Evolutionary conservation across 2,888 invertebrate species (phyloP), one percentile per base, ranked within the genome.

Genomic region (Orchestes rusci): DNA sequence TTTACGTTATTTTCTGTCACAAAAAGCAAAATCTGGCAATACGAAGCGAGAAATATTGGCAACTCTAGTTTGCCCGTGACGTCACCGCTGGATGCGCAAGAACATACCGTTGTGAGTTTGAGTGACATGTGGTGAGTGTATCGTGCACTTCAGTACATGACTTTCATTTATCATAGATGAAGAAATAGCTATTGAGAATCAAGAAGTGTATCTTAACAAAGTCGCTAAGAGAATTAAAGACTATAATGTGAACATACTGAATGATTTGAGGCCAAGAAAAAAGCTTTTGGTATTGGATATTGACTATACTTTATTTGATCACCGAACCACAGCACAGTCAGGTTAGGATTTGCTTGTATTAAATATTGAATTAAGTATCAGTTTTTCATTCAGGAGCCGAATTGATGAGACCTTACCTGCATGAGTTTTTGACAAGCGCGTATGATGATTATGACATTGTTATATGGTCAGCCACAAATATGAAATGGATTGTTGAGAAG

Each of bases 401-500:
- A 67, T 68, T 96, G 39, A 96, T 95, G 94, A 74, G 96, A 48
- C 96, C 96, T 0, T 94, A 80, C 66, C 76, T 96, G 19, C 96
- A 97, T 64, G 95, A 96, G 66, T 96, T 96, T 68, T 73, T 96
- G 1, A 83, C 84, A 1, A 75, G 82, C 1, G 88, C 91, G 0
- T 93, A 93, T 61, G 79, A 82, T 63, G 74, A 92, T 68, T 96
- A 95, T 59, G 96, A 96, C 61, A 95, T 96, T 54, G 94, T 91
- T 1, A 95, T 97, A 54, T 97, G 96, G 96, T 96, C 96, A 3
- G 96, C 96, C 0, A 96, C 96, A 0, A 88, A 89, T 50, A 95
- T 96, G 94, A 93, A 91, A 61, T 96, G 95, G 95, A 95, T 97
- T 32, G 89, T 94, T 58, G 93, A 94, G 60, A 96, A 96, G 69